Conservation (phyloP, 2,888 invertebrate species). For the Hartigia nigra region DNA sequence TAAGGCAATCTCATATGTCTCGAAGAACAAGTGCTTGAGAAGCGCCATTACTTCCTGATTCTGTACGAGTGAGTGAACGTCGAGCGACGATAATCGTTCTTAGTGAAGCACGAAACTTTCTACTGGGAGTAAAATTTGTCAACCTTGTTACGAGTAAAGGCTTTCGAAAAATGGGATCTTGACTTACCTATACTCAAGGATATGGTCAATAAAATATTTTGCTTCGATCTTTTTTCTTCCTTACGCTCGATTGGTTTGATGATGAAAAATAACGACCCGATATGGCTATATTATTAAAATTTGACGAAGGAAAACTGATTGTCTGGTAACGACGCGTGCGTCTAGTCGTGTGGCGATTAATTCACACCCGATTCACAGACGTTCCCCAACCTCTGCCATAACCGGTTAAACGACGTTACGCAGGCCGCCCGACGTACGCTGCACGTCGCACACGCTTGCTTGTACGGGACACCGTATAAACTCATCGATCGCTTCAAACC, state of each 20-base stretch:
- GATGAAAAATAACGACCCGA: not conserved
- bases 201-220: not conserved
- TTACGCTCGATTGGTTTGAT: not conserved
- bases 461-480: slow-evolving; percentile 48
- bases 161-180: not conserved
- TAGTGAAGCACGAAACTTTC: not conserved
- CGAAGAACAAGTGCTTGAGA: not conserved
- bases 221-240: not conserved
- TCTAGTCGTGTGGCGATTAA: slow-evolving; percentile 50
- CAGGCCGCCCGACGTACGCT: slow-evolving; percentile 30
- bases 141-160: not conserved
- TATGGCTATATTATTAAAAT: not conserved
- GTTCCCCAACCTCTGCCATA: slow-evolving; percentile 32
- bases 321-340: slow-evolving; percentile 62
- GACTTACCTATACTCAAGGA: not conserved
- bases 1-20: not conserved
- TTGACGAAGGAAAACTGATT: slow-evolving; percentile 46
- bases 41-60: not conserved
- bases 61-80: not conserved
- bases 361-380: slow-evolving; percentile 53
- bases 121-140: not conserved
- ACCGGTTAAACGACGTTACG: slow-evolving; percentile 59
- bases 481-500: slow-evolving; percentile 56
- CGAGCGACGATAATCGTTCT: not conserved
- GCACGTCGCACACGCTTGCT: slow-evolving; percentile 27